Conservation (phyloP, 2,888 invertebrate genomes). For the Mongoloraphidia duomilia region DNA sequence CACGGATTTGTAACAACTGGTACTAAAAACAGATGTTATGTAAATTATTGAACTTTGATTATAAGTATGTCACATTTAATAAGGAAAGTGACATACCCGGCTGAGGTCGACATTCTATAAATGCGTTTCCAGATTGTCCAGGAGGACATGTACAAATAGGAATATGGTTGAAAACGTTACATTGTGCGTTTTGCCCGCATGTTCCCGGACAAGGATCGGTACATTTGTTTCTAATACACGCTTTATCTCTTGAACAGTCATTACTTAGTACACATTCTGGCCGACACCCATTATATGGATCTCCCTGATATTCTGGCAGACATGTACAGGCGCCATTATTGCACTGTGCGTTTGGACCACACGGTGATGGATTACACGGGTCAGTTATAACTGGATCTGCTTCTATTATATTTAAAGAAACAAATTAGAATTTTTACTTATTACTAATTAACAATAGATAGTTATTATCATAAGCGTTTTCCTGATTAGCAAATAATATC, state of each 20-base stretch:
- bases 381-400: conserved; percentile 26
- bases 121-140: conserved; percentile 55
- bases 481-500: not conserved
- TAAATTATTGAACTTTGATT: not conserved
- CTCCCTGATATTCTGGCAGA: conserved; percentile 61
- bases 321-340: conserved; percentile 67
- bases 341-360: conserved; percentile 72
- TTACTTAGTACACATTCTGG: conserved; percentile 55
- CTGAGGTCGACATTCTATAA: conserved; percentile 38
- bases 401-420: conserved; percentile 23
- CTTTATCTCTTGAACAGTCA: conserved; percentile 47
- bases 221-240: conserved; percentile 53
- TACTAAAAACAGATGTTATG: not conserved
- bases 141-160: conserved; percentile 57
- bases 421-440: too few relatives aligned
- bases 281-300: conserved; percentile 54
- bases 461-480: not conserved
- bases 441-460: not conserved
- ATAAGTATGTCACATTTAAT: not conserved
- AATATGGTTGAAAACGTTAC: conserved; percentile 57
- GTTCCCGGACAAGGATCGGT: conserved; percentile 49
- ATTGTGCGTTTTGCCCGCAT: conserved; percentile 58
- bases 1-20: conserved; percentile 37
- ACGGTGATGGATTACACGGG: conserved; percentile 66
- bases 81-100: conserved; percentile 24